These are phyloP conservation scores for Tortricodes alternella DNA, from an alignment of 2,888 invertebrate species.

Conservation along the genomic window DNA sequence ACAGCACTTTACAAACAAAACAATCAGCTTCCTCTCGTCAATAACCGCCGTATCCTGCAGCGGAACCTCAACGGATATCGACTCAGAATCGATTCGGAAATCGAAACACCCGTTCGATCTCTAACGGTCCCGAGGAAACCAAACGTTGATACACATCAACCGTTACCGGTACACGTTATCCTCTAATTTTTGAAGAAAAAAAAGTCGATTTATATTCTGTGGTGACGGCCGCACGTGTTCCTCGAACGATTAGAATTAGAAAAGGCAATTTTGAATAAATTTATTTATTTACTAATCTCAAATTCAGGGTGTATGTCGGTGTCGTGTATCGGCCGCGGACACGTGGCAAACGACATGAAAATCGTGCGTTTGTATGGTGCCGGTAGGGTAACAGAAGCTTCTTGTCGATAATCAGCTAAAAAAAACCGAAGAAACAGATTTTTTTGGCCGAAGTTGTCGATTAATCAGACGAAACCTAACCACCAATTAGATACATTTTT, in stretches of 20 bases:
- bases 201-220: constrained; percentile 62
- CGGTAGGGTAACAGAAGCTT: constrained; percentile 42
- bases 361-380: constrained; percentile 68
- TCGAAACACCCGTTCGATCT: constrained; percentile 30
- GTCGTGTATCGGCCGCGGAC: constrained; percentile 75
- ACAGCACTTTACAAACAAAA: background rate
- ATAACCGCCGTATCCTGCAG: constrained; percentile 2
- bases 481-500: too few species aligned
- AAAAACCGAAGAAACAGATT: too few species aligned
- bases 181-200: constrained; percentile 35
- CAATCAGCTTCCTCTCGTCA: background rate
- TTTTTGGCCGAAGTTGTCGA: too few species aligned
- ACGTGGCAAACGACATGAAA: constrained; percentile 79
- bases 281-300: constrained; percentile 67
- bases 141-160: constrained; percentile 30
- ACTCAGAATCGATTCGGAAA: constrained; percentile 20
- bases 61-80: constrained; percentile 27
- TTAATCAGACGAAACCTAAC: too few species aligned
- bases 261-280: constrained; percentile 74
- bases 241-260: constrained; percentile 69
- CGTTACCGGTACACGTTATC: constrained; percentile 53
- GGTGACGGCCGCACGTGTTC: constrained; percentile 62
- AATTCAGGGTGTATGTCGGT: constrained; percentile 68
- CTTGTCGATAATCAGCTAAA: constrained; percentile 44
- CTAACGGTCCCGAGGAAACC: constrained; percentile 32